Evolutionary conservation across 2,113 vertebrate genomes (phyloP).

Genomic region (Rhegmatorhina hoffmannsi): DNA sequence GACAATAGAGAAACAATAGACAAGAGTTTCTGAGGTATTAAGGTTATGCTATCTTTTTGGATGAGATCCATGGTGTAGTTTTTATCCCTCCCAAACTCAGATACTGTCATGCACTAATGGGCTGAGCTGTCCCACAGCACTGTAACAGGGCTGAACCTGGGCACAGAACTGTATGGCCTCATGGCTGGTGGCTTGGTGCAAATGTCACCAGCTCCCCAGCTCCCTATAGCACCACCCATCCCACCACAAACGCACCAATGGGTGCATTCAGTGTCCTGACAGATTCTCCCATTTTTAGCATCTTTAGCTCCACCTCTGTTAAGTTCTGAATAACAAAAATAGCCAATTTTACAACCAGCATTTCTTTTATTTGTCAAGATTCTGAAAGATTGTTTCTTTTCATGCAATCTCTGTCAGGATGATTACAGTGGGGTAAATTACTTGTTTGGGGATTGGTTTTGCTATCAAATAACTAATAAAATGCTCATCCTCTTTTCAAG

Average conservation of each 20-base stretch:
- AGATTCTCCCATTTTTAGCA: not conserved
- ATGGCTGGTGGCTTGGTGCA: not conserved
- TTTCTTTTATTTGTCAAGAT: not conserved
- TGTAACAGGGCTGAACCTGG: not conserved
- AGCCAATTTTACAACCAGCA: not conserved
- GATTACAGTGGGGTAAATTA: not conserved
- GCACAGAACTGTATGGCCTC: not conserved
- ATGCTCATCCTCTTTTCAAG: not conserved
- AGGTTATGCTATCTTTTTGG: not conserved
- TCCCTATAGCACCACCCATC: not conserved
- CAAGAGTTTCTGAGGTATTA: not conserved
- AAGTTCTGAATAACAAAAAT: not conserved
- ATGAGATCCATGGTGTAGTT: not conserved
- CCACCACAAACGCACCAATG: not conserved
- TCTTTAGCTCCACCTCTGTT: not conserved
- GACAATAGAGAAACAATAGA: not conserved
- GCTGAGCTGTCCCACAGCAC: accelerated
- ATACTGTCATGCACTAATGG: accelerated
- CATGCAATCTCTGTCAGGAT: not conserved
- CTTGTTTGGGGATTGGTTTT: not conserved
- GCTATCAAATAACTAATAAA: not conserved
- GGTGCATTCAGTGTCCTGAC: not conserved
- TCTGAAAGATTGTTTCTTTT: not conserved
- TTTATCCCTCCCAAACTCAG: not conserved
- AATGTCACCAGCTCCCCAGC: accelerated